Percentiles rank a stretch among this genome's conserved stretches.
Conservation (phyloP, 2,113 vertebrate genomes). For the Trematomus loennbergii region DNA sequence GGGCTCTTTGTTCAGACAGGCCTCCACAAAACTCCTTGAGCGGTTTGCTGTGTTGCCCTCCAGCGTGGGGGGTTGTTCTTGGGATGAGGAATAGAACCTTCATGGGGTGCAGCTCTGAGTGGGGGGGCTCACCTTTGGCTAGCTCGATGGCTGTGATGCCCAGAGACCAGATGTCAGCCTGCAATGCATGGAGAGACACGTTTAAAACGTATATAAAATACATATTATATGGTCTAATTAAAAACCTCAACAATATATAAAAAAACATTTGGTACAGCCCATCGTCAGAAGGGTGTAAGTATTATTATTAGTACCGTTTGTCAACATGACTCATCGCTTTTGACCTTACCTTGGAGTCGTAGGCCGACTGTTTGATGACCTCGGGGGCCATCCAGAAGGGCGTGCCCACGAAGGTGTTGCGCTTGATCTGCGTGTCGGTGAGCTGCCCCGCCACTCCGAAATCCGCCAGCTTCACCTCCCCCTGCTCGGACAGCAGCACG, state of each 20-base stretch:
- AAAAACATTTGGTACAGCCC: no score
- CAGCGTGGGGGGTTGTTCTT: conserved; percentile 97
- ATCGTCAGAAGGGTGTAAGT: no score
- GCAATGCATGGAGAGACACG: conserved; percentile 38
- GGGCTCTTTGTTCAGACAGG: conserved; percentile 97
- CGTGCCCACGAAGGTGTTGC: conserved; percentile 86
- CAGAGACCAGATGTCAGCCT: conserved; percentile 99
- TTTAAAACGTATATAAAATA: no score
- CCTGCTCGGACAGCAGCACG: conserved; percentile 86
- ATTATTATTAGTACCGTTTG: not conserved
- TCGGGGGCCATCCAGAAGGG: conserved; percentile 89
- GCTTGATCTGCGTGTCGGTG: conserved; percentile 87
- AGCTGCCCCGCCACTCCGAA: conserved; percentile 86
- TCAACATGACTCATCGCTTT: no score
- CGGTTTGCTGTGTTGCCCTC: conserved; percentile 96
- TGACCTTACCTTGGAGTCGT: conserved; percentile 83
- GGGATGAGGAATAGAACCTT: conserved; percentile 98
- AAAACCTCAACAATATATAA: no score
- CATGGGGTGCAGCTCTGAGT: conserved; percentile 97
- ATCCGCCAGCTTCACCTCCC: conserved; percentile 86
- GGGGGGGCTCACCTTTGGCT: conserved; percentile 95
- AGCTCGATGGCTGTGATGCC: conserved; percentile 98
- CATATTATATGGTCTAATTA: no score
- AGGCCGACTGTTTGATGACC: conserved; percentile 87
- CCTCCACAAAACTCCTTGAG: conserved; percentile 98